phyloP scores from a whole-genome alignment of 2,797 vertebrate species.

The Rhadinocentrus ornatus region DNA sequence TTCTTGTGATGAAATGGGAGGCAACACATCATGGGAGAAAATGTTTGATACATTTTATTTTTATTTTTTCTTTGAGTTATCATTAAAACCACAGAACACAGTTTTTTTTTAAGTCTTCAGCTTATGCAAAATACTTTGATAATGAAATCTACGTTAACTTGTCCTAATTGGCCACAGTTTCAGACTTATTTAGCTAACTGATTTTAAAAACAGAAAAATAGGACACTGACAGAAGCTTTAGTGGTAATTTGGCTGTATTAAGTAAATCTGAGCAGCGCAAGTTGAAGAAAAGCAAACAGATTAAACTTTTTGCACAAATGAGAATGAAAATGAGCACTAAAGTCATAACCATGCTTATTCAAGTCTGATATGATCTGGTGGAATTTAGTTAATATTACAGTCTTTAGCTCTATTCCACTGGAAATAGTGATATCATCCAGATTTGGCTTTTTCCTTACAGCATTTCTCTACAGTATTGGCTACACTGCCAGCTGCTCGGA shows the following conservation, averaged over 20 bases:
- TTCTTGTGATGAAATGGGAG: neutral
- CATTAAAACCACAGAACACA: neutral
- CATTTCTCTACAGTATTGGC: neutral
- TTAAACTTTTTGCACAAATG: no score
- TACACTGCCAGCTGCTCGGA: no score
- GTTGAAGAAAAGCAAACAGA: no score
- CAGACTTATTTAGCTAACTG: neutral
- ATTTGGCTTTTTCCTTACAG: neutral
- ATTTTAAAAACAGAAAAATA: no score
- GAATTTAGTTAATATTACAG: neutral
- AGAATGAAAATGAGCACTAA: no score
- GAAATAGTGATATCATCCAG: no score
- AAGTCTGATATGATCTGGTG: no score
- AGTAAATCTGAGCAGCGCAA: no score
- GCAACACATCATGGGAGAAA: neutral
- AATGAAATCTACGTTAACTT: neutral
- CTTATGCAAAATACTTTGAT: neutral
- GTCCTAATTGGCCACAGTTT: neutral
- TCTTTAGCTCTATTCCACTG: neutral
- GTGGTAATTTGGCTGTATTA: no score
- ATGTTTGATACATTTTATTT: neutral
- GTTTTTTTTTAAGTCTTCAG: neutral
- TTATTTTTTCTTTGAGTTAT: neutral
- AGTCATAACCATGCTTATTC: no score
- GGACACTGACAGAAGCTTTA: no score